Evolutionary conservation across 2,797 vertebrate genomes (phyloP), one percentile per base, ranked within the genome.

Genomic region (Nothura maculosa): DNA sequence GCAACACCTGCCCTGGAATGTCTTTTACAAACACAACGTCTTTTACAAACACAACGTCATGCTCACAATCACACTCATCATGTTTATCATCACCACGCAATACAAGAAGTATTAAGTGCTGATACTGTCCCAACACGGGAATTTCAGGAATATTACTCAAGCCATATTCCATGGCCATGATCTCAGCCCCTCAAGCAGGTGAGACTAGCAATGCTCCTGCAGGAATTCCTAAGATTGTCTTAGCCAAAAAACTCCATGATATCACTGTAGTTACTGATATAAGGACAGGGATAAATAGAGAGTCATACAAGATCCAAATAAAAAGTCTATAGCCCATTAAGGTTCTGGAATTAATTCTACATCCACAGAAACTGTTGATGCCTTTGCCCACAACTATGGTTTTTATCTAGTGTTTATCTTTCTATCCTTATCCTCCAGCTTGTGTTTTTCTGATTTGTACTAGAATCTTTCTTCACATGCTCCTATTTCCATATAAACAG

Each of bases 121-220:
- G 5, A 10, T 16, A 47, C 47, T 47, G 28, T 47, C 43, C 50
- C 22, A 50, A 55, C 28, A 63, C 0, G 4, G 6, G 6, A 27
- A 30, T n/a, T 74, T 66, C 55, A 52, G n/a, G 18, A 54, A 19
- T 30, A 90, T 40, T 3, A 69, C n/a, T 62, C 19, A 72, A 77
- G 3, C n/a, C 28, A 38, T 83, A 38, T 34, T n/a, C 28, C 30
- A n/a, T 8, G 21, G 5, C 63, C 40, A 15, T 81, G 12, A 58
- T 38, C n/a, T 70, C 52, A 50, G 21, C 78, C 17, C 27, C 63
- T 79, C 50, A 68, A 72, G 61, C 10, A 54, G 25, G 54, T 57
- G 10, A 54, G 19, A 38, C n/a, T 8, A 9, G 48, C 34, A 30
- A 47, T 17, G 36, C 22, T 14, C n/a, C 19, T 27, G 21, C n/a